Evolutionary conservation across 2,888 invertebrate genomes (phyloP), one percentile per base, ranked within the genome.

Genomic region (Esperia sulphurella): DNA sequence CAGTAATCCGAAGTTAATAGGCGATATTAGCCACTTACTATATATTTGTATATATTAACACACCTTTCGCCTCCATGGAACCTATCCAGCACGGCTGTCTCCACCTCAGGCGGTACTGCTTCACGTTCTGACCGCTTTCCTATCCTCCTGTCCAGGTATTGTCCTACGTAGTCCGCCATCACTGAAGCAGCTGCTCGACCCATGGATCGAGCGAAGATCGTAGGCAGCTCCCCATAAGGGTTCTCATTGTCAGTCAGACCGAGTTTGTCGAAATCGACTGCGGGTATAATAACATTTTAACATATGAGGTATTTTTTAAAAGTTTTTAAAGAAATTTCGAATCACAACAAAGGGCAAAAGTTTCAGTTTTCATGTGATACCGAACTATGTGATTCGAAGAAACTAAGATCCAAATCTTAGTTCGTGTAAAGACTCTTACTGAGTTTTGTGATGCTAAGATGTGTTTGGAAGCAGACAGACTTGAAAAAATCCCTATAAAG

Each of bases 181-280:
- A 93, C 75, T 48, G 92, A 90, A 0, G 94, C 94, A 0, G 95
- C 95, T 8, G 93, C 91, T 57, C 93, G 91, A 4, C 95, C 94
- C 91, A 95, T 93, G 4, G 95, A 94, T 53, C 95, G 86, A 0
- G 94, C 94, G 58, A 96, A 91, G 4, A 95, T 86, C 0, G 95
- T 94, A 0, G 96, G 95, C 48, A 96, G 78, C 41, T 93, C 94
- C 12, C 96, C 96, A 67, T 95, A 94, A 0, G 96, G 96, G 82
- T 96, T 96, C 72, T 96, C 95, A 72, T 96, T 96, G 72, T 96
- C 96, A n/a, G 96, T 96, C 61, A 96, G 76, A 10, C 96, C 96
- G 57, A 96, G 82, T 75, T 95, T 95, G 79, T 95, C 95, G 73
- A 96, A 96, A 70, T 96, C 95, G 77, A 96, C 96, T 96, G 88